Evolutionary conservation across 2,888 invertebrate genomes (phyloP).

Genomic region (Rhynchonema sp.): DNA sequence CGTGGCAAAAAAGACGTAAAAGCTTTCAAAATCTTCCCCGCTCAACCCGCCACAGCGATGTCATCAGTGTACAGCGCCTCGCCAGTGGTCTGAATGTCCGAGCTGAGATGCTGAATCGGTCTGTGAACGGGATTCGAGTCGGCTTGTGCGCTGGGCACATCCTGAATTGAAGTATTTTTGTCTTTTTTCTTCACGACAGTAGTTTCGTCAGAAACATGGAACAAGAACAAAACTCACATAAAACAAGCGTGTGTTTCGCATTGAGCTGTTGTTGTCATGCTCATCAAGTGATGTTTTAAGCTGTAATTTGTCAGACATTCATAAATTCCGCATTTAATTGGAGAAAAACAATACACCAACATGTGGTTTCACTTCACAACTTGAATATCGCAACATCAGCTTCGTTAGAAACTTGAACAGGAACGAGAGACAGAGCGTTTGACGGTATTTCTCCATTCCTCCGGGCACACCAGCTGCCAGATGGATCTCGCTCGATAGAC

Average conservation of each 20-base stretch:
- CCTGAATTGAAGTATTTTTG: not conserved
- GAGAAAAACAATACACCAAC: too few species aligned
- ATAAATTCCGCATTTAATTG: too few species aligned
- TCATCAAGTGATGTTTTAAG: too few species aligned
- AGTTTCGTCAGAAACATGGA: too few species aligned
- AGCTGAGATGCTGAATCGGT: not conserved
- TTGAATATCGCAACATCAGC: too few species aligned
- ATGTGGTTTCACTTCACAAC: too few species aligned
- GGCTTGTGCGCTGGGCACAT: not conserved
- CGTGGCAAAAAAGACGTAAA: not conserved
- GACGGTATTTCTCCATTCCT: slow-evolving; percentile 56
- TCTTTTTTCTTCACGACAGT: too few species aligned
- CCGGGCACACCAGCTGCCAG: slow-evolving; percentile 56
- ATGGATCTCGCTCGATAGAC: slow-evolving; percentile 50
- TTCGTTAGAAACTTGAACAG: slow-evolving; percentile 38
- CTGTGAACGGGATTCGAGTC: not conserved
- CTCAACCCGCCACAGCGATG: not conserved
- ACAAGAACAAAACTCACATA: too few species aligned
- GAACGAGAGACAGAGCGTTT: slow-evolving; percentile 44
- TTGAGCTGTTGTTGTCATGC: too few species aligned
- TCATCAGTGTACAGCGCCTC: slow-evolving; percentile 1
- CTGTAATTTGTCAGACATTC: too few species aligned
- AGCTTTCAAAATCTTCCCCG: too few species aligned
- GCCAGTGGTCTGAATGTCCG: not conserved
- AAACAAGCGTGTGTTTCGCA: too few species aligned